phyloP scores from a whole-genome alignment of 1,140 invertebrate genomes.

The Ceratosolen fusciceps region DNA sequence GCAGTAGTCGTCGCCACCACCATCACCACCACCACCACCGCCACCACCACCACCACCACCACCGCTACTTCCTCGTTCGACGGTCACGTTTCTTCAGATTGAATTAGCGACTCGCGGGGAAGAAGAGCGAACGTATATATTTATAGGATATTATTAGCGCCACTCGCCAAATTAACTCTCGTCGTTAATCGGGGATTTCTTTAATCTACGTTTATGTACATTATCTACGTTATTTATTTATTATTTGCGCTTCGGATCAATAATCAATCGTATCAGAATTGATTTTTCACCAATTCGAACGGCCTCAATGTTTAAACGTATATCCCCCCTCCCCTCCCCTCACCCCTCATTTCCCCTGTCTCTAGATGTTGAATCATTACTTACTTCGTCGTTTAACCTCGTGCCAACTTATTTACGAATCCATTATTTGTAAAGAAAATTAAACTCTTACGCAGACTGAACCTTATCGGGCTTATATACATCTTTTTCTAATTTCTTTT shows the following conservation, averaged over 20 bases:
- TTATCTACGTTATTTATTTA: no score
- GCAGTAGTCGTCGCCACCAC: no score
- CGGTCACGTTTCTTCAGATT: neutral
- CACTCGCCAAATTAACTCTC: neutral
- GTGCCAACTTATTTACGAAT: conserved; percentile 36
- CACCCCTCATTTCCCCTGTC: neutral
- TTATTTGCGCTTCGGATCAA: no score
- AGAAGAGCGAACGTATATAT: neutral
- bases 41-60: no score
- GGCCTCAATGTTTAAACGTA: neutral
- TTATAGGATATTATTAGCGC: neutral
- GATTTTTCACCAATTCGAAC: neutral
- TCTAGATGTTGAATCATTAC: neutral
- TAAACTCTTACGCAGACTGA: neutral
- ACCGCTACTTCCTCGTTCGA: no score
- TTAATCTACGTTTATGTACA: neutral
- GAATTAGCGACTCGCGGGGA: neutral
- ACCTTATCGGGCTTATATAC: no score
- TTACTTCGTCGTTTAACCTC: neutral
- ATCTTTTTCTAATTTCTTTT: no score
- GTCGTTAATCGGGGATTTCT: neutral
- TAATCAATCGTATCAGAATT: neutral
- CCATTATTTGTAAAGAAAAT: neutral
- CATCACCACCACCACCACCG: no score
- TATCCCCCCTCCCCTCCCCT: no score